Percentiles rank a stretch among this genome's conserved stretches.
Evolutionary conservation across 2,797 vertebrate species (phyloP).

Genomic region (Notoglanidium macrostoma): DNA sequence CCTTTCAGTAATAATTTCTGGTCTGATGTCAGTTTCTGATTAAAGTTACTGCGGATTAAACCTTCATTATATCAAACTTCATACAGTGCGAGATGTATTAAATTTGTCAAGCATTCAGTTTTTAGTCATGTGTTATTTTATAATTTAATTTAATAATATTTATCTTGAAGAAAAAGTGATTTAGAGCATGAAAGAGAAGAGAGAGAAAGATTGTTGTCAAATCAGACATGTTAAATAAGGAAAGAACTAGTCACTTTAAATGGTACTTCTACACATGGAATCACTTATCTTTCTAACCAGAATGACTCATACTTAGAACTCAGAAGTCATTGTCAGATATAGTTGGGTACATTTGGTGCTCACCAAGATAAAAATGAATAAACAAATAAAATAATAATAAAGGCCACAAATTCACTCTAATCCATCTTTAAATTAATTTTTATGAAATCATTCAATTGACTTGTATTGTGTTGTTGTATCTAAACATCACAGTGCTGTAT

Average conservation of each 20-base stretch:
- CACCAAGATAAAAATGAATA: not conserved
- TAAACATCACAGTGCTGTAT: not conserved
- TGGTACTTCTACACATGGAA: conserved; percentile 20
- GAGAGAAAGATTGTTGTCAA: not conserved
- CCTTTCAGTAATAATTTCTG: not conserved
- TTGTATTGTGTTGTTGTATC: not conserved
- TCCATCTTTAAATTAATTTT: not conserved
- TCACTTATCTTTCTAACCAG: not conserved
- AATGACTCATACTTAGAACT: not conserved
- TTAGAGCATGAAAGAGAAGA: not conserved
- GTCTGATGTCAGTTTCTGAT: not conserved
- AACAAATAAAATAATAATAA: not conserved
- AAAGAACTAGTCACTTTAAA: conserved; percentile 24
- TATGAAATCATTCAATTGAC: not conserved
- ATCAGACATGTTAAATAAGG: conserved; percentile 30
- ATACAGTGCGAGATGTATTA: not conserved
- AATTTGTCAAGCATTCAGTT: not conserved
- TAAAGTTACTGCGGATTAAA: not conserved
- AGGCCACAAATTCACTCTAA: not conserved
- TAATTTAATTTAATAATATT: not conserved
- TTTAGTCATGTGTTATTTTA: not conserved
- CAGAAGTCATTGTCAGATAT: not conserved
- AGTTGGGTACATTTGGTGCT: not conserved
- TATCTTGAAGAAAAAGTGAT: not conserved
- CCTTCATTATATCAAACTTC: not conserved